phyloP scores from a whole-genome alignment of 2,888 invertebrate species.

The Periphyllus acericola region DNA sequence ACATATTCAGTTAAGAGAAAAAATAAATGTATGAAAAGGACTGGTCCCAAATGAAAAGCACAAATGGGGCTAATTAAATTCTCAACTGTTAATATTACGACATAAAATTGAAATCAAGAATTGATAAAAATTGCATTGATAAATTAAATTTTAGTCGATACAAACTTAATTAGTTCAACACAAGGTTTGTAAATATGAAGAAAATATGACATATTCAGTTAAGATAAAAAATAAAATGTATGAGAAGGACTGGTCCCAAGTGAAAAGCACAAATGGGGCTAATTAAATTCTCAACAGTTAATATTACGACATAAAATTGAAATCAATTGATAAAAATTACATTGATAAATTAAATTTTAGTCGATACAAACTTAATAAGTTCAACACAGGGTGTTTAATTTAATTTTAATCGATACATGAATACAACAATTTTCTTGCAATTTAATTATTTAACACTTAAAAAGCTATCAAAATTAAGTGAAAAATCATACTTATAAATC shows the following conservation, averaged over 20 bases:
- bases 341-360: conserved; percentile 7
- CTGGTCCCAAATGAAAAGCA: conserved; percentile 19
- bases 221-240: background rate
- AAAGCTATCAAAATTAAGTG: no score
- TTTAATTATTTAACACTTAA: no score
- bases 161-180: no score
- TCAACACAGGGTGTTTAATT: no score
- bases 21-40: conserved; percentile 29
- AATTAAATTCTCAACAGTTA: conserved; percentile 34
- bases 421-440: no score
- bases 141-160: no score
- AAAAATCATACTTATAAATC: no score
- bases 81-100: conserved; percentile 14
- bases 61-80: conserved; percentile 49
- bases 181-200: background rate
- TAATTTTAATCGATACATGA: no score
- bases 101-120: conserved; percentile 4
- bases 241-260: conserved; percentile 41
- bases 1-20: background rate
- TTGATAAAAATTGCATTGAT: no score
- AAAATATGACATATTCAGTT: background rate
- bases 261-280: conserved; percentile 18
- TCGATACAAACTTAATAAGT: background rate
- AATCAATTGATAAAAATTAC: conserved; percentile 1
- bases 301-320: background rate